Base-by-base conservation (phyloP, 2,888 invertebrate genomes). In the Hypomecis atomaria region DNA sequence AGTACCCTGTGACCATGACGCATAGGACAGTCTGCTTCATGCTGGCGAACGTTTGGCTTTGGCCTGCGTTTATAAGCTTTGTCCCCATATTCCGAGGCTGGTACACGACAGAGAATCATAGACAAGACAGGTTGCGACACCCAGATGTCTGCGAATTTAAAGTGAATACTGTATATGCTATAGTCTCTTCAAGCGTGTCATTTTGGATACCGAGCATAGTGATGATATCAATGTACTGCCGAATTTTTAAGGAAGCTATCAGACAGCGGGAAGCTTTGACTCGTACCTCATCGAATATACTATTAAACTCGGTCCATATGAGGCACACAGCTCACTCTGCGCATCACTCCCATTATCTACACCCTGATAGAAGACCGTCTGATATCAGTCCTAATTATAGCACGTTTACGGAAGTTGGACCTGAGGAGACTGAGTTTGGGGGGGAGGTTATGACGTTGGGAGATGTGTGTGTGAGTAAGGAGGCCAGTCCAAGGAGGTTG, bases 21-120 rank as follows among this genome's bases (percentile, higher is more conserved):
- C 95, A 96, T 78, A 94, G 94, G 73, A 96, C 96, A 5, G 96
- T 96, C 2, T 95, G 96, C 62, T 94, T 97, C 63, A 97, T 97
- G 97, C 88, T 98, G 44, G 95, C 96, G 58, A 96, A 96, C 55
- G 98, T 98, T 0, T 99, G 99, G 99, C 94, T 97, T 59, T 95
- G 97, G 81, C 98, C 99, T 0, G 97, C 97, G 0, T 94, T 98
- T 67, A 97, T 99, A 75, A 98, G 98, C 67, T 98, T 98, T 86
- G 95, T 98, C 60, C 99, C 99, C 47, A 98, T 99, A 65, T 98
- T 98, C 86, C 96, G 98, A 90, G 98, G 97, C 55, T 97, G 98
- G 96, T 99, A 99, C 86, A 98, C 98, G 6, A 98, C 98, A 0
- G 94, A 94, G 34, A 96, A 96, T 63, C 96, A 97, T 81, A 92